These are phyloP conservation scores for Scaptomyza graminum DNA, from an alignment of 1,140 invertebrate genomes.

Conservation along the genomic window DNA sequence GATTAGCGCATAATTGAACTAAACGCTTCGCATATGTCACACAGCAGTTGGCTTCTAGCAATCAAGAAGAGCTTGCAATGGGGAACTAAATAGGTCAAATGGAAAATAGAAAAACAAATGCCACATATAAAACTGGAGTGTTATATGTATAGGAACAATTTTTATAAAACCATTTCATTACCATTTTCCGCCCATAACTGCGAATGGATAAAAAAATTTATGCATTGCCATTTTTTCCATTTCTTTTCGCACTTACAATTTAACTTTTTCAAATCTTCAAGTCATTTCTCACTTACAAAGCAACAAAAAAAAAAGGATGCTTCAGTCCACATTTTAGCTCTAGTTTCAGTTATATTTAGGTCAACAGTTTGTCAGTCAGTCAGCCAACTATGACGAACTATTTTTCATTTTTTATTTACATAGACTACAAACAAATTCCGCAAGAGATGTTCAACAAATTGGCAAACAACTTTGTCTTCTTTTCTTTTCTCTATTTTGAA, in stretches of 20 bases:
- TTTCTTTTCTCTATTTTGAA: background rate
- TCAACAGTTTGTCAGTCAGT: background rate
- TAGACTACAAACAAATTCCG: background rate
- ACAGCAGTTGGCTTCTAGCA: slow-evolving; percentile 28
- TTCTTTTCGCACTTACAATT: background rate
- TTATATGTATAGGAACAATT: too few relatives aligned
- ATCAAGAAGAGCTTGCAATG: slow-evolving; percentile 15
- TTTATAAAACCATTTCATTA: too few relatives aligned
- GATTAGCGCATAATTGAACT: slow-evolving; percentile 57
- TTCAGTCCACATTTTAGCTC: background rate
- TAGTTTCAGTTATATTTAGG: background rate
- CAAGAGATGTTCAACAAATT: slow-evolving; percentile 5
- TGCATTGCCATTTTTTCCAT: too few relatives aligned
- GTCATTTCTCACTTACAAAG: background rate
- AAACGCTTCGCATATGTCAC: slow-evolving; percentile 39
- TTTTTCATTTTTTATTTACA: background rate
- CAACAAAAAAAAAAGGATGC: background rate
- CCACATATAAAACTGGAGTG: too few relatives aligned
- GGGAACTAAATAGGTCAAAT: slow-evolving; percentile 40
- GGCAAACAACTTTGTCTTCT: slow-evolving; percentile 3
- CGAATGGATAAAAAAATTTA: too few relatives aligned
- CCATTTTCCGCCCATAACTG: too few relatives aligned
- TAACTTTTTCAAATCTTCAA: background rate
- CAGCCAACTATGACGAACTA: background rate
- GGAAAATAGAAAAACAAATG: too few relatives aligned